Evolutionary conservation across 2,797 vertebrate species (phyloP), one percentile per base, ranked within the genome.

Genomic region (Percopsis omiscomaycus): DNA sequence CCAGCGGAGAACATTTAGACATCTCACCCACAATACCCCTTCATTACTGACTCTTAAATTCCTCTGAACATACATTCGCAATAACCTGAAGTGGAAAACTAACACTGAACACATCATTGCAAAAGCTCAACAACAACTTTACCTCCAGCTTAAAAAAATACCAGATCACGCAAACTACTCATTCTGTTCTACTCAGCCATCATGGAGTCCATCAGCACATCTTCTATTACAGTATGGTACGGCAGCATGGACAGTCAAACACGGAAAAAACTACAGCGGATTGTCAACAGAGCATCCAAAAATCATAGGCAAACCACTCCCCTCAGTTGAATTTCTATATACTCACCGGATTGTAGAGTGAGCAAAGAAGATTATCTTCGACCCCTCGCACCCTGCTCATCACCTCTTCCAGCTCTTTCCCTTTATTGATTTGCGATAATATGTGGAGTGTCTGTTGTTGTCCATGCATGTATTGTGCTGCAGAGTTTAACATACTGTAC

Each of bases 1-100:
- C 61, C 56, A 54, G 71, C 49, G 52, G 75, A 80, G 78, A 61
- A 69, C 75, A 66, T 68, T 53, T 75, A 80, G 47, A 76, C 69
- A 68, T 66, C 64, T 66, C 60, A 55, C 45, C 62, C 55, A 46
- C 22, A 22, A 22, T 22, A 22, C 22, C 22, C 22, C 22, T 22
- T 22, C 22, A 22, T 22, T 10, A 28, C 51, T 28, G 51, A 53
- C 15, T 22, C 50, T 15, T 27, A 53, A 22, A 53, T 27, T 53
- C 22, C 51, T 53, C 27, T 15, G 22, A 22, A 53, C 51, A 15
- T 8, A 53, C 51, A 53, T 22, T 10, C 1, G n/a, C 51, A 22
- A 28, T 12, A 53, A 53, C 15, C 51, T 22, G 5, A 12, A 53
- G 27, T 53, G 51, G 15, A 53, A 28, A 53, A 22, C 27, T 22